Percentiles rank a stretch among this genome's conserved stretches.
Conservation (phyloP, 2,797 vertebrate species). For the Danio albolineatus region DNA sequence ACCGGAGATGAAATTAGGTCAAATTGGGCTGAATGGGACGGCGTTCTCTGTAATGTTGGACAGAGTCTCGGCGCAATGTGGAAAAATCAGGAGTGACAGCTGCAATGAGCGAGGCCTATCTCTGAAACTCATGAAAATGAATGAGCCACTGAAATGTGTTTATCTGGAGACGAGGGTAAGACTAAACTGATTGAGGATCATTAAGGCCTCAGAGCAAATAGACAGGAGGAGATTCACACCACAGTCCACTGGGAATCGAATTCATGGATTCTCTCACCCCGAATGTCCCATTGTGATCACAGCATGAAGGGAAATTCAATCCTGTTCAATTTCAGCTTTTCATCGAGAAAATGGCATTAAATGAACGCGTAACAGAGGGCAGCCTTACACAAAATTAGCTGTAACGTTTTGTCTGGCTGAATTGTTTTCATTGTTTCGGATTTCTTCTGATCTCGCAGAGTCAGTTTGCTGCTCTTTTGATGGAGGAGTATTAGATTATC, state of each 20-base stretch:
- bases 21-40: slow-evolving; percentile 55
- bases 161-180: slow-evolving; percentile 66
- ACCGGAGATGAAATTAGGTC: slow-evolving; percentile 59
- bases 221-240: slow-evolving; percentile 45
- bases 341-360: slow-evolving; percentile 54
- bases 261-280: slow-evolving; percentile 28
- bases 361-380: slow-evolving; percentile 14
- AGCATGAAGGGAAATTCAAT: slow-evolving; percentile 55
- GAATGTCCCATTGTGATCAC: slow-evolving; percentile 48
- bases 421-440: slow-evolving; percentile 50
- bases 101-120: slow-evolving; percentile 62
- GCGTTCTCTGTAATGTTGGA: slow-evolving; percentile 46
- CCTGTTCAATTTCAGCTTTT: slow-evolving; percentile 56
- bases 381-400: slow-evolving; percentile 32
- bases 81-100: slow-evolving; percentile 67
- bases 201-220: slow-evolving; percentile 64
- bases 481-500: slow-evolving; percentile 48
- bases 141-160: slow-evolving; percentile 73
- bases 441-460: slow-evolving; percentile 9
- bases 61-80: slow-evolving; percentile 48
- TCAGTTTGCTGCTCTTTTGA: slow-evolving; percentile 32
- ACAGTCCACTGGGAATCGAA: slow-evolving; percentile 51
- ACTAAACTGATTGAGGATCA: slow-evolving; percentile 70
- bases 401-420: slow-evolving; percentile 27
- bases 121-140: slow-evolving; percentile 75